Evolutionary conservation across 2,113 vertebrate genomes (phyloP).

Genomic region (Amazona guildingii): DNA sequence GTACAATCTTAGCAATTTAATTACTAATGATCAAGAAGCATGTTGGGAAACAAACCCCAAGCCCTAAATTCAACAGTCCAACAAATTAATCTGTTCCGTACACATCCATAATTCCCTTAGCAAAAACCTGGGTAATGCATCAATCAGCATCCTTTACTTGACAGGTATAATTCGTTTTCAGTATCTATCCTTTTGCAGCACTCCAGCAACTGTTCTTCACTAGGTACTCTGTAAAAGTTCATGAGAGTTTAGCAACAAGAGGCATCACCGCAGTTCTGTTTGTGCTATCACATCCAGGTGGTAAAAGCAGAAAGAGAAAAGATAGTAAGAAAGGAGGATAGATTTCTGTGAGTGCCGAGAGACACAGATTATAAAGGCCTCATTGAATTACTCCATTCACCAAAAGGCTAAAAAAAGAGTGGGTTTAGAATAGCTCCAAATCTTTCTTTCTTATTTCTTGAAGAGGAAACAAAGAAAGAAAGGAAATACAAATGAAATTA

Average conservation of each 20-base stretch:
- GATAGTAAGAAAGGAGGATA: not conserved
- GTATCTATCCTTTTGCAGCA: not conserved
- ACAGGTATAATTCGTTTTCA: not conserved
- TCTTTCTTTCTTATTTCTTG: constrained; percentile 58
- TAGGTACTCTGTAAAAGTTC: not conserved
- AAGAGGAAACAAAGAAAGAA: constrained; percentile 49
- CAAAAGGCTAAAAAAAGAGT: not conserved
- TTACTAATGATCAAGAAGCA: not conserved
- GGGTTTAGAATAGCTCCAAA: constrained; percentile 53
- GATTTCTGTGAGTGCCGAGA: not conserved
- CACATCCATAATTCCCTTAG: not conserved
- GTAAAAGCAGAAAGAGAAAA: not conserved
- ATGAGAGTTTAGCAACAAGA: not conserved
- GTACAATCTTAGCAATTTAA: not conserved
- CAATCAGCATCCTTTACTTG: not conserved
- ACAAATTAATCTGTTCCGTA: not conserved
- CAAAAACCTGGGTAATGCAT: not conserved
- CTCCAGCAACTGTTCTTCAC: not conserved
- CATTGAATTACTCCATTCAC: not conserved
- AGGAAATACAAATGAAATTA: constrained; percentile 63
- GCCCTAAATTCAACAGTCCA: not conserved
- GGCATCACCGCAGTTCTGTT: not conserved
- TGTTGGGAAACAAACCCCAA: not conserved
- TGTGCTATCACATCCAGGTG: not conserved
- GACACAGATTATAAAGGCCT: not conserved